Conservation (phyloP, 2,113 vertebrate genomes). For the Phaethornis superciliosus region DNA sequence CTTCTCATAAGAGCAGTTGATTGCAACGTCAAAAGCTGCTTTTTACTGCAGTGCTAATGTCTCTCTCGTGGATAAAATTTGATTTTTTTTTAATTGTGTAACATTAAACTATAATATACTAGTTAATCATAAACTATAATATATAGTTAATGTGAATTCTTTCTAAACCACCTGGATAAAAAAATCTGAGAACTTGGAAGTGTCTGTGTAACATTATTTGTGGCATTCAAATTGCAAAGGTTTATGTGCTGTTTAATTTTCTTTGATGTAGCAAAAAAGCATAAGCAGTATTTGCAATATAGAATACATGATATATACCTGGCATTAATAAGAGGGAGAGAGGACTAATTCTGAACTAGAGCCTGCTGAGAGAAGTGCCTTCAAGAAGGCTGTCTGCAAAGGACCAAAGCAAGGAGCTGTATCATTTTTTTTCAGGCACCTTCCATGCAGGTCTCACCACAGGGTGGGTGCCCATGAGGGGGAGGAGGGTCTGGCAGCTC, state of each 20-base stretch:
- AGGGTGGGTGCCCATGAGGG: neutral
- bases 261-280: neutral
- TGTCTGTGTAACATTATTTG: neutral
- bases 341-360: neutral
- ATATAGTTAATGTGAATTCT: neutral
- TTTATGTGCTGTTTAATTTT: neutral
- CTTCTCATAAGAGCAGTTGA: neutral
- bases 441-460: neutral
- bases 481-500: neutral
- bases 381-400: neutral
- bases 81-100: neutral
- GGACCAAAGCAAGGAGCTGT: neutral
- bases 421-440: neutral
- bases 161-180: neutral
- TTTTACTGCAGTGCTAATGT: neutral
- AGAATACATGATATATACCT: too few relatives aligned
- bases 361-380: neutral
- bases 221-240: neutral
- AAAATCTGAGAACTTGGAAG: neutral
- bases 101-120: neutral
- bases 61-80: neutral
- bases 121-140: neutral
- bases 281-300: neutral
- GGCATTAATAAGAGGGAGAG: neutral
- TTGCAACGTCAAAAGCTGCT: neutral